phyloP scores from a whole-genome alignment of 2,113 vertebrate genomes.

The Arothron firmamentum region DNA sequence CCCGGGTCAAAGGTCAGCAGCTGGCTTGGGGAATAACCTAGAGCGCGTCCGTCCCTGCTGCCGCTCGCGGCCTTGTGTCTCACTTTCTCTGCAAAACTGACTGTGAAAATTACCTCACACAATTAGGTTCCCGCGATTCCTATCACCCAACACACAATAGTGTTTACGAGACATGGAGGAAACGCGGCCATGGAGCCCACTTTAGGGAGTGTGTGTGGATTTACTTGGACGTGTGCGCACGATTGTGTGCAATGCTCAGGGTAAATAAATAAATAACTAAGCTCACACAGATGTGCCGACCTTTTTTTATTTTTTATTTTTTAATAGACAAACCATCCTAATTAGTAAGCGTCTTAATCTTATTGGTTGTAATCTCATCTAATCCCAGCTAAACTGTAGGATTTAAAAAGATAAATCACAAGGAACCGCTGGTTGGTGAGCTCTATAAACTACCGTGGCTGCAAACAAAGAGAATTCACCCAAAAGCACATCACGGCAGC shows the following conservation, averaged over 20 bases:
- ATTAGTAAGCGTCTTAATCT: too few species aligned
- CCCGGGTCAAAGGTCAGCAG: slow-evolving; percentile 10
- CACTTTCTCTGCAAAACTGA: slow-evolving; percentile 75
- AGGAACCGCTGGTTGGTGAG: too few species aligned
- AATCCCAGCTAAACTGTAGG: too few species aligned
- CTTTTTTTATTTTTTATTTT: too few species aligned
- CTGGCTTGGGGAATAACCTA: slow-evolving; percentile 29
- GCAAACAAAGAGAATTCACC: too few species aligned
- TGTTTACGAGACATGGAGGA: slow-evolving; percentile 74
- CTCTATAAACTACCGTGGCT: too few species aligned
- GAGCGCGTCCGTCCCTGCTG: slow-evolving; percentile 35
- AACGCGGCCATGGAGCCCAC: slow-evolving; percentile 68
- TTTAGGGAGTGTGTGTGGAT: slow-evolving; percentile 52
- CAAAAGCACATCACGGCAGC: too few species aligned
- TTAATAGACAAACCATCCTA: too few species aligned
- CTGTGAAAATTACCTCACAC: slow-evolving; percentile 71
- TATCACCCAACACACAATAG: slow-evolving; percentile 74
- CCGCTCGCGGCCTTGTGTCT: slow-evolving; percentile 65
- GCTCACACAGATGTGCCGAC: too few species aligned
- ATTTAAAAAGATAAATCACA: too few species aligned
- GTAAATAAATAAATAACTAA: too few species aligned
- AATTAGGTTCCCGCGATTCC: slow-evolving; percentile 73
- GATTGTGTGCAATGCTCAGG: slow-evolving; percentile 7
- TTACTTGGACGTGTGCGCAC: slow-evolving; percentile 28
- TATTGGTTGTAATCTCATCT: too few species aligned